phyloP scores from a whole-genome alignment of 2,888 invertebrate species.

The Epinotia ramella region DNA sequence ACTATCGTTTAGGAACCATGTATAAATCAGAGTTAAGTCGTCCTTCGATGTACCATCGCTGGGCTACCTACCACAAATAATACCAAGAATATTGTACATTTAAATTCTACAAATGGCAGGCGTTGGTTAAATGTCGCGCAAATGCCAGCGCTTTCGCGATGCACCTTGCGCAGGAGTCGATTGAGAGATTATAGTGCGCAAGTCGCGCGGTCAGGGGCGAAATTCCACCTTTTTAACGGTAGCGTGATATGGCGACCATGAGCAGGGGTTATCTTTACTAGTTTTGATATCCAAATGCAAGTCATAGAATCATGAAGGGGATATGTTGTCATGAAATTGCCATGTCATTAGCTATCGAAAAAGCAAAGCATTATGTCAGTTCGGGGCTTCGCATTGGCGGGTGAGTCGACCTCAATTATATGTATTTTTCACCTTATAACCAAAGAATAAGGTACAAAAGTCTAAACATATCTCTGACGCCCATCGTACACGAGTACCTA shows the following conservation, averaged over 20 bases:
- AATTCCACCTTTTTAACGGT: slow-evolving; percentile 1
- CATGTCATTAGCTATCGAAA: too few species aligned
- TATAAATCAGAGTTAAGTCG: not conserved
- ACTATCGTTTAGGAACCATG: too few species aligned
- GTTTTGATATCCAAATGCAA: too few species aligned
- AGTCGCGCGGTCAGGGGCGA: slow-evolving; percentile 2
- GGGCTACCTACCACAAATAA: slow-evolving; percentile 1
- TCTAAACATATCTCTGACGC: too few species aligned
- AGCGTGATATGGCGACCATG: not conserved
- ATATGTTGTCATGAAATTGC: too few species aligned
- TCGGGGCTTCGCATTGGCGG: not conserved
- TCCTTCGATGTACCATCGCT: slow-evolving; percentile 4
- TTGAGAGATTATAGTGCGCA: slow-evolving; percentile 33
- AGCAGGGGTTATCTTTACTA: too few species aligned
- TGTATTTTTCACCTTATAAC: too few species aligned
- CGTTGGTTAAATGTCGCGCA: slow-evolving; percentile 35
- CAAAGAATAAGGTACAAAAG: too few species aligned
- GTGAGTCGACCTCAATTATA: not conserved
- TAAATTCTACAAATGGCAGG: slow-evolving; percentile 34
- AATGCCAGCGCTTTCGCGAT: slow-evolving; percentile 41
- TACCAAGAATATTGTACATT: slow-evolving; percentile 9
- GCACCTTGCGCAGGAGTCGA: slow-evolving; percentile 39
- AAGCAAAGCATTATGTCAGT: not conserved
- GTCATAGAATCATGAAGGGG: too few species aligned
- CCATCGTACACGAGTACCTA: too few species aligned